Conservation (phyloP, 2,797 vertebrate genomes). For the Lateolabrax maculatus region DNA sequence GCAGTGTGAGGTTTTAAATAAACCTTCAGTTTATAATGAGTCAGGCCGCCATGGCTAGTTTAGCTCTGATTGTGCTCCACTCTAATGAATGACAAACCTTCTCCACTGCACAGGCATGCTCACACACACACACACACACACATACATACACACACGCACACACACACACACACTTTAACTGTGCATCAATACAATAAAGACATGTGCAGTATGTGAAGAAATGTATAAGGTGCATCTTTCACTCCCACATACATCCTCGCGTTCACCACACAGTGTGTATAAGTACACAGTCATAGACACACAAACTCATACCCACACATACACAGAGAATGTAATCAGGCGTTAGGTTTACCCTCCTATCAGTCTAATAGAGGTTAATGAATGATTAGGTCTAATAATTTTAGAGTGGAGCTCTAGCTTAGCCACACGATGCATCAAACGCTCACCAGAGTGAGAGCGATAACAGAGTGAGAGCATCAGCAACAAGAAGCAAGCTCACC, state of each 20-base stretch:
- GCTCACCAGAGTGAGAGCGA: constrained; percentile 51
- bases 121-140: constrained; percentile 35
- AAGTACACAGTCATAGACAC: constrained; percentile 18
- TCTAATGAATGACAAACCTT: constrained; percentile 86
- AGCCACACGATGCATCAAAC: constrained; percentile 73
- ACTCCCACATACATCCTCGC: constrained; percentile 10
- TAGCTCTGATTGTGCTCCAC: constrained; percentile 87
- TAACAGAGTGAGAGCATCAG: constrained; percentile 47
- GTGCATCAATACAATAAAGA: constrained; percentile 59
- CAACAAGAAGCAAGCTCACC: constrained; percentile 39
- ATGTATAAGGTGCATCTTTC: constrained; percentile 50
- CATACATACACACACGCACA: constrained; percentile 12
- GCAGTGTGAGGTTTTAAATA: constrained; percentile 91
- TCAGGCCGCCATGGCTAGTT: constrained; percentile 88
- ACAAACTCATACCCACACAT: constrained; percentile 34
- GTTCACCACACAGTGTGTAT: not conserved
- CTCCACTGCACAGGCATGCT: constrained; percentile 43
- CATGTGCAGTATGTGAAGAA: constrained; percentile 41
- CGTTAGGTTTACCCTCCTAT: constrained; percentile 84
- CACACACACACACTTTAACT: constrained; percentile 17
- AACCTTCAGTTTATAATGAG: constrained; percentile 89
- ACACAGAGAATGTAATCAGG: constrained; percentile 77
- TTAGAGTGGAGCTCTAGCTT: constrained; percentile 78
- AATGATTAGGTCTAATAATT: constrained; percentile 85
- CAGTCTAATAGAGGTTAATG: constrained; percentile 85